These are phyloP conservation scores for Parnassius orleans DNA, from an alignment of 2,888 invertebrate genomes.

Conservation along the genomic window DNA sequence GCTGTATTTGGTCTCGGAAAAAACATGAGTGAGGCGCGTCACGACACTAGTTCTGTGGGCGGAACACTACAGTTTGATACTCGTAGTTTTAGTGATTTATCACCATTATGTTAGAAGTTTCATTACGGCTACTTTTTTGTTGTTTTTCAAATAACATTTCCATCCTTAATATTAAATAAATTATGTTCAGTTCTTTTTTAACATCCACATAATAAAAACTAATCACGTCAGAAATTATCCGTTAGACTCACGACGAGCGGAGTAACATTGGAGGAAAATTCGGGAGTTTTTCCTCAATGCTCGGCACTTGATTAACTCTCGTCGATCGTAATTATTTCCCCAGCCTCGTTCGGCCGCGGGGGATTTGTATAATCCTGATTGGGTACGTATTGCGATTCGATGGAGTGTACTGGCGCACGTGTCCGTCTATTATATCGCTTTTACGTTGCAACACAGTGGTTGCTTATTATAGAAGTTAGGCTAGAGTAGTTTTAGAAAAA, in stretches of 20 bases:
- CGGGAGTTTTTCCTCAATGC: slow-evolving; percentile 64
- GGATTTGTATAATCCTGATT: slow-evolving; percentile 80
- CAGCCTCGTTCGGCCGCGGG: slow-evolving; percentile 53
- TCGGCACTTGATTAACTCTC: slow-evolving; percentile 70
- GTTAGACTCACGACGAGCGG: slow-evolving; percentile 24
- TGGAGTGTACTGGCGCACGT: slow-evolving; percentile 75
- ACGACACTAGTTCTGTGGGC: too few relatives aligned
- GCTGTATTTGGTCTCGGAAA: too few relatives aligned
- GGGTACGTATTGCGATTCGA: slow-evolving; percentile 76
- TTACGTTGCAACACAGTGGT: slow-evolving; percentile 25
- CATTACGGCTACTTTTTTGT: too few relatives aligned
- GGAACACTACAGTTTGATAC: too few relatives aligned
- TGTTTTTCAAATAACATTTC: too few relatives aligned
- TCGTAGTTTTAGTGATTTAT: too few relatives aligned
- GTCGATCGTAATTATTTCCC: slow-evolving; percentile 73
- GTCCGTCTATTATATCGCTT: slow-evolving; percentile 57
- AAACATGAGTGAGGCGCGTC: too few relatives aligned
- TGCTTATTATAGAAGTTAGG: not conserved
- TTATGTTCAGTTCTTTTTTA: too few relatives aligned
- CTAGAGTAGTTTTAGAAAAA: not conserved
- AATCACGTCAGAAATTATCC: slow-evolving; percentile 26
- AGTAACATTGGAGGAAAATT: slow-evolving; percentile 39
- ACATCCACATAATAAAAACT: slow-evolving; percentile 25
- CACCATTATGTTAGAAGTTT: too few relatives aligned
- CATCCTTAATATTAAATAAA: too few relatives aligned